Conservation (phyloP, 1,140 invertebrate species). For the Phymorhynchus buccinoides region DNA sequence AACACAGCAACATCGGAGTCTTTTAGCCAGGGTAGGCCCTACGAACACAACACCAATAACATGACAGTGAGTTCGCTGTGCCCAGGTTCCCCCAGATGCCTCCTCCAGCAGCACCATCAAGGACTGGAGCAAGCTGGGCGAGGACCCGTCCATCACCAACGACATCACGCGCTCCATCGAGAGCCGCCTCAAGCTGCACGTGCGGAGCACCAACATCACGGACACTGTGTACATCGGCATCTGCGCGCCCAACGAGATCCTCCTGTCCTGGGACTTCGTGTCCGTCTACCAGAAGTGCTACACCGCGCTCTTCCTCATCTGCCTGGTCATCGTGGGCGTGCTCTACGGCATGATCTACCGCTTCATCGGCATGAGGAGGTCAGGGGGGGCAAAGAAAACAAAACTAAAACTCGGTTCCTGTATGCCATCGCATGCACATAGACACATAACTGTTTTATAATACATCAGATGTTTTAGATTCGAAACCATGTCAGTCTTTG, state of each 20-base stretch:
- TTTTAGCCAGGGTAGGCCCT: too few relatives aligned
- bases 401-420: too few relatives aligned
- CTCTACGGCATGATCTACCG: conserved; percentile 59
- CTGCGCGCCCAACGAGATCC: conserved; percentile 44
- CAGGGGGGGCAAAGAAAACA: too few relatives aligned
- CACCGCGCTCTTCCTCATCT: conserved; percentile 56
- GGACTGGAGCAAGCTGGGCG: conserved; percentile 29
- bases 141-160: conserved; percentile 34
- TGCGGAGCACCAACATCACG: background rate
- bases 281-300: conserved; percentile 55
- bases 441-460: too few relatives aligned
- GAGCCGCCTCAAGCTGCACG: conserved; percentile 1
- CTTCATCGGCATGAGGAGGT: conserved; percentile 47
- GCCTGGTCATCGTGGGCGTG: conserved; percentile 55
- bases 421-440: too few relatives aligned
- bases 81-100: background rate
- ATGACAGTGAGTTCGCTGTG: too few relatives aligned
- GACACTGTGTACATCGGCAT: conserved; percentile 40
- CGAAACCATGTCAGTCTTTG: too few relatives aligned
- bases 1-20: too few relatives aligned
- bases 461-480: too few relatives aligned
- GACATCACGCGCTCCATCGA: conserved; percentile 10
- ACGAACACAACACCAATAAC: too few relatives aligned
- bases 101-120: too few relatives aligned
- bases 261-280: conserved; percentile 40